These are phyloP conservation scores for Paelopatides confundens DNA, from an alignment of 53 echinoderm and acorn worm species.

Conservation along the genomic window DNA sequence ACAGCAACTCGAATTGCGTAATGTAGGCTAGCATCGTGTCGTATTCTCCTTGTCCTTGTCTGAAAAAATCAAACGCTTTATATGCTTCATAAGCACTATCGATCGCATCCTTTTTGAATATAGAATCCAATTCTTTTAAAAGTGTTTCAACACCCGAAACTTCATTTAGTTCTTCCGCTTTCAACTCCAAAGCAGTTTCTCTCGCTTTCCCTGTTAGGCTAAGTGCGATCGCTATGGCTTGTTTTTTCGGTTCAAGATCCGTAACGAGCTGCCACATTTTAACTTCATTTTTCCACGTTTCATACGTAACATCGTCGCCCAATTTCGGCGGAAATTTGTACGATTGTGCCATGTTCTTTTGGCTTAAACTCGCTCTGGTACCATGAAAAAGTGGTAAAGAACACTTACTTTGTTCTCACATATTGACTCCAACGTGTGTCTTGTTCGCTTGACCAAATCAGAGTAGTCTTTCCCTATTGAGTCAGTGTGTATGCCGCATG, in stretches of 20 bases:
- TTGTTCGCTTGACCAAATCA: too few relatives aligned
- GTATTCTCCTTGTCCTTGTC: neutral
- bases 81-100: too few relatives aligned
- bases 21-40: neutral
- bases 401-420: too few relatives aligned
- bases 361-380: too few relatives aligned
- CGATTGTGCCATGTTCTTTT: too few relatives aligned
- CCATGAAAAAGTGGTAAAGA: too few relatives aligned
- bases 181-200: neutral
- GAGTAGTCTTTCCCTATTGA: too few relatives aligned
- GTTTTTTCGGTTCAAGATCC: too few relatives aligned
- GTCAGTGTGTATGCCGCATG: too few relatives aligned
- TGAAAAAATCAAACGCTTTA: neutral
- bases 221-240: too few relatives aligned
- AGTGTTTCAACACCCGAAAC: neutral
- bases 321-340: constrained; percentile 4
- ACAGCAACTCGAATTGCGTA: constrained; percentile 16
- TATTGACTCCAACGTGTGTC: too few relatives aligned
- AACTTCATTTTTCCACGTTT: neutral
- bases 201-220: constrained; percentile 11
- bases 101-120: constrained; percentile 1
- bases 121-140: neutral
- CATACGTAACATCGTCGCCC: neutral
- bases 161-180: neutral
- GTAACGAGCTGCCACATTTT: too few relatives aligned